Percentiles rank a stretch among this genome's conserved stretches.
These are phyloP conservation scores for Scaptomyza hsui DNA, from an alignment of 1,140 invertebrate genomes.

Conservation along the genomic window DNA sequence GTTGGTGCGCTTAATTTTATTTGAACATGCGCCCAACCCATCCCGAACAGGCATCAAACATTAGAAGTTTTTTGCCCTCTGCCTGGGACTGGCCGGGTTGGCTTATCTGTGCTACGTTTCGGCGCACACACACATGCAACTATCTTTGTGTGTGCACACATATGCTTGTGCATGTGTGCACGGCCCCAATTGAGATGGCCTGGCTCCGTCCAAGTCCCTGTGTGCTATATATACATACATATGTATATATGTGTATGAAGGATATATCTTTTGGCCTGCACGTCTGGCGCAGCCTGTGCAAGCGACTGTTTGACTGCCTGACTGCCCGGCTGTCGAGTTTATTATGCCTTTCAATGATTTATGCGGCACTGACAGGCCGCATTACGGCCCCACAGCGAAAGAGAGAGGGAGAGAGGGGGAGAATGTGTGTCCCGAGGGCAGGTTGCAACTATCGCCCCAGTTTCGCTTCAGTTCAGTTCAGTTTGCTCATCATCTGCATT, in stretches of 20 bases:
- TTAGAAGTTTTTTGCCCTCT: constrained; percentile 70
- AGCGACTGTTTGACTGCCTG: background rate
- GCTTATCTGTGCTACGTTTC: constrained; percentile 65
- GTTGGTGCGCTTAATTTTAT: constrained; percentile 71
- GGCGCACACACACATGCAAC: constrained; percentile 39
- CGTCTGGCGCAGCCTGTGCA: constrained; percentile 34
- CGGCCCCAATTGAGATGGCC: constrained; percentile 35
- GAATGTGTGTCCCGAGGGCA: background rate
- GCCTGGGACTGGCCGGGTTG: constrained; percentile 12
- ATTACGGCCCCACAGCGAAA: constrained; percentile 39
- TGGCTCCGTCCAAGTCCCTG: background rate
- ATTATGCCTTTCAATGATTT: constrained; percentile 67
- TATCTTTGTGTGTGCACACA: background rate
- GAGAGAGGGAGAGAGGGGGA: no score
- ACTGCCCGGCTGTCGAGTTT: constrained; percentile 51
- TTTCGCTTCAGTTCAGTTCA: constrained; percentile 30
- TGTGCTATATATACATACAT: background rate
- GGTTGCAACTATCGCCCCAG: constrained; percentile 34
- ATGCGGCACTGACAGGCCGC: constrained; percentile 41
- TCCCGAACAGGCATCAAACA: constrained; percentile 29
- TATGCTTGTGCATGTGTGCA: constrained; percentile 25
- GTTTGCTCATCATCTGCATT: constrained; percentile 32
- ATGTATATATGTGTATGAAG: background rate
- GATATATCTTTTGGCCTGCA: constrained; percentile 17
- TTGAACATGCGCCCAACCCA: constrained; percentile 56